phyloP scores from a whole-genome alignment of 2,797 vertebrate genomes.

The Poecilia gillii region DNA sequence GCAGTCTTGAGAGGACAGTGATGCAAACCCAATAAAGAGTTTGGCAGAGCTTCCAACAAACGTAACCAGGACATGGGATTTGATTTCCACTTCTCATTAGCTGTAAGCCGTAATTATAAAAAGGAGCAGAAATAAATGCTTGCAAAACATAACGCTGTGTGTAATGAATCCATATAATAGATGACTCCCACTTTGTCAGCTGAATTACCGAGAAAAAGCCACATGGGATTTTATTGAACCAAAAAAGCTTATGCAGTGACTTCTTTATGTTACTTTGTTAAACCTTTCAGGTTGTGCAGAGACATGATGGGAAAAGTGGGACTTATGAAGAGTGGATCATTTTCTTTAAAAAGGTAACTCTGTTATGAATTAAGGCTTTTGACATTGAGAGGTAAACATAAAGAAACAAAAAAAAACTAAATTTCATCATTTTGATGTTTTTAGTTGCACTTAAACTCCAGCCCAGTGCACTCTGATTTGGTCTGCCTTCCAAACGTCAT shows the following conservation, averaged over 20 bases:
- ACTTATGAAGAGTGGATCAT: conserved; percentile 43
- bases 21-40: background rate
- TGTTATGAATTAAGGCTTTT: conserved; percentile 73
- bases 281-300: conserved; percentile 37
- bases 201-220: background rate
- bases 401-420: conserved; percentile 26
- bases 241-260: conserved; percentile 18
- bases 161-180: background rate
- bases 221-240: conserved; percentile 17
- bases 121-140: background rate
- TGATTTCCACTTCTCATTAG: background rate
- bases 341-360: conserved; percentile 39
- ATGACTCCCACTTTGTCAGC: background rate
- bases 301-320: conserved; percentile 4
- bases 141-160: background rate
- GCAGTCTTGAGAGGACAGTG: background rate
- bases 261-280: conserved; percentile 27
- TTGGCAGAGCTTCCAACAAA: background rate
- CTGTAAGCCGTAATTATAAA: background rate
- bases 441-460: conserved; percentile 34
- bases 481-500: conserved; percentile 36
- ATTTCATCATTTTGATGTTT: conserved; percentile 24
- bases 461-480: conserved; percentile 34
- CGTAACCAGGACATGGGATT: background rate
- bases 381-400: conserved; percentile 62